A percentile compares a stretch with the other conserved stretches of the same genome.
Conservation (phyloP, 1,140 invertebrate genomes). For the Zelostemma sp. region DNA sequence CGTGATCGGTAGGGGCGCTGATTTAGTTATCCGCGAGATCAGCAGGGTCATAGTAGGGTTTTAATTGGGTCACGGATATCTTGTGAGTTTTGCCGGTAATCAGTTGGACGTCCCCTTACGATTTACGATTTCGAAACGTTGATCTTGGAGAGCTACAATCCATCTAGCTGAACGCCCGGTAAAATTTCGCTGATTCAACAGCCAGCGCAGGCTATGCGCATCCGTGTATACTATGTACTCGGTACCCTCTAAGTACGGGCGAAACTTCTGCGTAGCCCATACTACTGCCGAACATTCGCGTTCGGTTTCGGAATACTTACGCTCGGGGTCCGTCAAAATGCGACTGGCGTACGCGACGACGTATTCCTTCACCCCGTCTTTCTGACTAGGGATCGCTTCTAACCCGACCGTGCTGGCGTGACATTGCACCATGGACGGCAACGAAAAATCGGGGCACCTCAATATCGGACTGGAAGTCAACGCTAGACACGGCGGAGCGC, state of each 20-base stretch:
- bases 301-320: conserved; percentile 63
- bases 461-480: not conserved
- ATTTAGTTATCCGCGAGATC: no score
- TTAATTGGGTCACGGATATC: no score
- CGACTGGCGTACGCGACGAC: conserved; percentile 63
- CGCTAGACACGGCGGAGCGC: no score
- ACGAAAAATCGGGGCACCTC: not conserved
- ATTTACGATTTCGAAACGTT: not conserved
- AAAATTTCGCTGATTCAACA: conserved; percentile 63
- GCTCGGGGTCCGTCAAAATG: conserved; percentile 53
- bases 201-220: conserved; percentile 68
- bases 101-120: no score
- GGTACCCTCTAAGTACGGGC: conserved; percentile 60
- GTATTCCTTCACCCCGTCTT: conserved; percentile 27
- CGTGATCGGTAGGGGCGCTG: no score
- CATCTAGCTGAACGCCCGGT: conserved; percentile 62
- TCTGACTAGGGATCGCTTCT: conserved; percentile 49
- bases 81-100: no score
- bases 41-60: no score
- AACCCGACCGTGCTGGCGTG: conserved; percentile 19
- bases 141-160: conserved; percentile 49
- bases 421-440: not conserved
- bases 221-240: conserved; percentile 64
- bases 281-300: conserved; percentile 68
- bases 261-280: conserved; percentile 64